Conservation (phyloP, 2,797 vertebrate species). For the Gymnothorax reevesii region DNA sequence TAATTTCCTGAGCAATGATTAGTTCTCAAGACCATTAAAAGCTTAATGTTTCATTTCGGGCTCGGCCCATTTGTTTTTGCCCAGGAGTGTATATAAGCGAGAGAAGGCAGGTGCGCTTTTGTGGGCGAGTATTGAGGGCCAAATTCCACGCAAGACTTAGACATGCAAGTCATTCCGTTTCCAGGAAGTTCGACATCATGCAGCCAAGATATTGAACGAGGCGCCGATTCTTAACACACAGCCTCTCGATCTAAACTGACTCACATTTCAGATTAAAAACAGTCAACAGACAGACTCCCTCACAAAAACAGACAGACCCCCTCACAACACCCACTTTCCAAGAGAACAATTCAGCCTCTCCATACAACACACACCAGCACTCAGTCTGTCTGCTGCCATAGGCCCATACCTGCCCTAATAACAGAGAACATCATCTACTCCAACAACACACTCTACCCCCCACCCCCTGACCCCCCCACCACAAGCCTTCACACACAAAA, state of each 20-base stretch:
- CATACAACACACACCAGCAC: slow-evolving; percentile 35
- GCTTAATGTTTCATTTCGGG: no score
- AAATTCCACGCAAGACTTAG: no score
- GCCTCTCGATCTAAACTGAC: not conserved
- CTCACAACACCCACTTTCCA: not conserved
- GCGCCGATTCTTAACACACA: not conserved
- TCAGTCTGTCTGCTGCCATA: slow-evolving; percentile 37
- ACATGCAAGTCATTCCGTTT: no score
- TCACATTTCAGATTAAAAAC: not conserved
- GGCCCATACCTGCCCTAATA: slow-evolving; percentile 13
- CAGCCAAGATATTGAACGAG: not conserved
- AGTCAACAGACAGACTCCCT: not conserved
- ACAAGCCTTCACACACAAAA: slow-evolving; percentile 42
- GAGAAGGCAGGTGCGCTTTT: no score
- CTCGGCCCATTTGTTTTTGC: no score
- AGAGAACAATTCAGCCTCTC: slow-evolving; percentile 36
- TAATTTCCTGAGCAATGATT: no score
- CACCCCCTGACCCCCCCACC: no score
- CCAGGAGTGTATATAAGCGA: no score
- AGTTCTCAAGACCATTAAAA: no score
- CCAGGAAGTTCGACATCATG: not conserved
- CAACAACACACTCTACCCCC: slow-evolving; percentile 23
- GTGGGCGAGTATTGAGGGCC: no score
- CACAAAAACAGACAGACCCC: no score
- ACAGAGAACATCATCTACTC: slow-evolving; percentile 22